These are phyloP conservation scores for Sciurus vulgaris DNA, from an alignment of 2,797 vertebrate genomes.

Conservation along the genomic window DNA sequence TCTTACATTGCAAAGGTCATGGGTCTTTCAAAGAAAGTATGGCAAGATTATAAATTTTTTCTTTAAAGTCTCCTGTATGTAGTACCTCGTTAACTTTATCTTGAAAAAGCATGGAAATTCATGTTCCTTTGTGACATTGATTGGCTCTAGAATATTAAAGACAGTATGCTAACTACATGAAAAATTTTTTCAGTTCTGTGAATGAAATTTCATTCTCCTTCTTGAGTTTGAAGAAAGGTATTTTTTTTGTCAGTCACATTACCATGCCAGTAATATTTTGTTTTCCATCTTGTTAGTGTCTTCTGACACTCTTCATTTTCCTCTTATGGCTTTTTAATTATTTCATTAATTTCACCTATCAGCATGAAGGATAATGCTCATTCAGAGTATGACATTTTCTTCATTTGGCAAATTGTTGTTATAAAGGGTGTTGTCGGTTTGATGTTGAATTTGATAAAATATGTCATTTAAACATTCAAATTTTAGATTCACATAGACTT, in stretches of 20 bases:
- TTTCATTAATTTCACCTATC: constrained; percentile 84
- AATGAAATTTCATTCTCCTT: constrained; percentile 5
- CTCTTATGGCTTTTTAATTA: constrained; percentile 85
- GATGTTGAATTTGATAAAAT: constrained; percentile 80
- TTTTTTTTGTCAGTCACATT: constrained; percentile 1
- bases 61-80: neutral
- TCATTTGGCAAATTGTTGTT: constrained; percentile 74
- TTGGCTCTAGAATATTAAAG: neutral
- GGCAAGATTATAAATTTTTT: neutral
- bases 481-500: constrained; percentile 66
- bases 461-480: constrained; percentile 67
- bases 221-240: constrained; percentile 12
- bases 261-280: constrained; percentile 67
- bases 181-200: neutral
- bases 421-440: constrained; percentile 57
- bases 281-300: constrained; percentile 70
- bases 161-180: neutral
- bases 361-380: constrained; percentile 70
- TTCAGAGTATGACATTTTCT: constrained; percentile 65
- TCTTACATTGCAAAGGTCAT: neutral
- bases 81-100: neutral
- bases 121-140: neutral
- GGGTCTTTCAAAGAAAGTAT: neutral
- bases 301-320: constrained; percentile 77
- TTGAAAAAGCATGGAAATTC: neutral